Conservation (phyloP, 2,888 invertebrate species). For the Pecten maximus region DNA sequence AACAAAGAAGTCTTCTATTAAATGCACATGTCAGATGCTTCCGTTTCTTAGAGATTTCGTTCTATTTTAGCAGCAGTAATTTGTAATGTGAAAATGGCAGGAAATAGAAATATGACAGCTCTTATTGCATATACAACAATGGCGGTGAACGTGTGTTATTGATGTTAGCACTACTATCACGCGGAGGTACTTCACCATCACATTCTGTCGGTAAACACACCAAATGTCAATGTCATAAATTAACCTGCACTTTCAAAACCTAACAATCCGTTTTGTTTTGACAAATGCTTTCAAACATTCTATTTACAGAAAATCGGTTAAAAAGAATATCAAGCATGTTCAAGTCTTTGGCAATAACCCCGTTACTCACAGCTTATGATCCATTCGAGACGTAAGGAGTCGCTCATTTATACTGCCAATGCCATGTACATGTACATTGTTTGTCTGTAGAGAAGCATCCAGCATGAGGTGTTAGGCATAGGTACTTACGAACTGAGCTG, state of each 20-base stretch:
- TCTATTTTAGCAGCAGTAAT: not conserved
- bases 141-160: not conserved
- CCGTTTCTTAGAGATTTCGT: too few relatives aligned
- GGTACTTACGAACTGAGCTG: too few relatives aligned
- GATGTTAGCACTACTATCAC: not conserved
- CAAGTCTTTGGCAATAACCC: not conserved
- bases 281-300: slow-evolving; percentile 12
- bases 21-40: too few relatives aligned
- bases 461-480: not conserved
- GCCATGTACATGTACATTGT: not conserved
- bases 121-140: not conserved
- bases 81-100: not conserved
- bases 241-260: not conserved
- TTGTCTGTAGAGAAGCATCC: not conserved
- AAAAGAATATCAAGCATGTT: not conserved
- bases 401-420: not conserved
- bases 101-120: not conserved
- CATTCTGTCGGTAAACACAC: not conserved
- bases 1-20: too few relatives aligned
- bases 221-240: not conserved
- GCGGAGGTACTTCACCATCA: not conserved
- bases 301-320: not conserved
- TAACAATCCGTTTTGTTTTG: not conserved
- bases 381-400: not conserved
- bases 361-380: not conserved